A percentile compares a stretch with the other conserved stretches of the same genome.
phyloP scores from a whole-genome alignment of 2,113 vertebrate species.

The Otis tarda region DNA sequence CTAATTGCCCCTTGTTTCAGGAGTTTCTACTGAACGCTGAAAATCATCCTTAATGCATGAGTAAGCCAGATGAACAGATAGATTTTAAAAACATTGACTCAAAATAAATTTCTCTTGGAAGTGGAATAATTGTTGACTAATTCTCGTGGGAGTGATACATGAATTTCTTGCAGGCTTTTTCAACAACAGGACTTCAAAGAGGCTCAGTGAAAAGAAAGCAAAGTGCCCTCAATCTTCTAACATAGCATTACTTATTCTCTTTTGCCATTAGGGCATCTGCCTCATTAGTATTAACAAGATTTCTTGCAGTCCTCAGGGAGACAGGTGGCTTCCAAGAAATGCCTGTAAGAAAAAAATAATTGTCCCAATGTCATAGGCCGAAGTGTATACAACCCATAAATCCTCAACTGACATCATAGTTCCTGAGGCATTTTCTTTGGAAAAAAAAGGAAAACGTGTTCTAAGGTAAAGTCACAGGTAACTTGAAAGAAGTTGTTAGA shows the following conservation, averaged over 20 bases:
- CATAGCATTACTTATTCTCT: not conserved
- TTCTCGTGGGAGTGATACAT: constrained; percentile 28
- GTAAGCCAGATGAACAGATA: constrained; percentile 53
- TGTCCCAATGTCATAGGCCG: not conserved
- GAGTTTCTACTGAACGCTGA: constrained; percentile 36
- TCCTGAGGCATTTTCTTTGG: not conserved
- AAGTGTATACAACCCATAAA: not conserved
- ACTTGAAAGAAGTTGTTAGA: not conserved
- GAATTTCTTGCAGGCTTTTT: constrained; percentile 36
- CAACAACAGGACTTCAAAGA: constrained; percentile 20
- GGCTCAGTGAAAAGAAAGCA: constrained; percentile 7
- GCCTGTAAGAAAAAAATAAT: not conserved
- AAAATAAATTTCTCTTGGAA: constrained; percentile 61
- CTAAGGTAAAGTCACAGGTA: not conserved
- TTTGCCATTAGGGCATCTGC: not conserved
- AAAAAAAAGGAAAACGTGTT: not conserved
- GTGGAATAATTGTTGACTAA: constrained; percentile 56
- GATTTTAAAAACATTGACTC: constrained; percentile 65
- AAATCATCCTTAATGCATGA: constrained; percentile 67
- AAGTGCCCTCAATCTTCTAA: not conserved
- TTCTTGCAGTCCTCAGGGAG: not conserved
- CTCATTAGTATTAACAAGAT: constrained; percentile 11
- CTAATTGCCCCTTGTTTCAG: constrained; percentile 62
- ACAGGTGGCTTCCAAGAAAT: not conserved
- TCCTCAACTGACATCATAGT: not conserved